A percentile compares a stretch with the other conserved stretches of the same genome.
These are phyloP conservation scores for Cyaniris semiargus DNA, from an alignment of 2,888 invertebrate genomes.

Conservation along the genomic window DNA sequence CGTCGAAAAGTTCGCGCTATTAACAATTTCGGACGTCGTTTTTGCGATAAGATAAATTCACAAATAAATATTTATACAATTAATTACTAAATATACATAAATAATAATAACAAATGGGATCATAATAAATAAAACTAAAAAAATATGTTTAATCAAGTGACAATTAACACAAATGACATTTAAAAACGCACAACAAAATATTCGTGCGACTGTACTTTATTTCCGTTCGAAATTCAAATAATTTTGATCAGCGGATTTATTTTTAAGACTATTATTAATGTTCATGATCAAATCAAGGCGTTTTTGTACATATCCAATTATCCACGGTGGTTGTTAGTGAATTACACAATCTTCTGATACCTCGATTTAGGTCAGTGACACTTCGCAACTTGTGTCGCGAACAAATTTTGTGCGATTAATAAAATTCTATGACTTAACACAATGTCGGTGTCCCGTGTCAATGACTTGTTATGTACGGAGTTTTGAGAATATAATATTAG, in stretches of 20 bases:
- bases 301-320: background rate
- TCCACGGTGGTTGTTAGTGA: background rate
- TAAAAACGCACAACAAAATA: background rate
- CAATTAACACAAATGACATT: background rate
- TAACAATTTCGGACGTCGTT: too few species aligned
- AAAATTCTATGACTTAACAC: background rate
- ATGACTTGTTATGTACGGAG: background rate
- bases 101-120: background rate
- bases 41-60: too few species aligned
- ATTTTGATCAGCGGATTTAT: background rate
- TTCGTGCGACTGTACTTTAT: slow-evolving; percentile 1
- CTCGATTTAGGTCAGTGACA: slow-evolving; percentile 18
- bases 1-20: background rate
- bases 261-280: background rate
- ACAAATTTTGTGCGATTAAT: slow-evolving; percentile 6
- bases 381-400: background rate
- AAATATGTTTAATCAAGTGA: too few species aligned
- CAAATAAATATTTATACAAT: too few species aligned
- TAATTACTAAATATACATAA: background rate
- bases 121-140: background rate
- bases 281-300: background rate
- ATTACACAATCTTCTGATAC: background rate
- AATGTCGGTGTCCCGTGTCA: background rate
- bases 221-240: background rate
- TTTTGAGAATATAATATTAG: background rate